Base-by-base conservation (phyloP, 2,797 vertebrate genomes). In the Naso thynnoides region DNA sequence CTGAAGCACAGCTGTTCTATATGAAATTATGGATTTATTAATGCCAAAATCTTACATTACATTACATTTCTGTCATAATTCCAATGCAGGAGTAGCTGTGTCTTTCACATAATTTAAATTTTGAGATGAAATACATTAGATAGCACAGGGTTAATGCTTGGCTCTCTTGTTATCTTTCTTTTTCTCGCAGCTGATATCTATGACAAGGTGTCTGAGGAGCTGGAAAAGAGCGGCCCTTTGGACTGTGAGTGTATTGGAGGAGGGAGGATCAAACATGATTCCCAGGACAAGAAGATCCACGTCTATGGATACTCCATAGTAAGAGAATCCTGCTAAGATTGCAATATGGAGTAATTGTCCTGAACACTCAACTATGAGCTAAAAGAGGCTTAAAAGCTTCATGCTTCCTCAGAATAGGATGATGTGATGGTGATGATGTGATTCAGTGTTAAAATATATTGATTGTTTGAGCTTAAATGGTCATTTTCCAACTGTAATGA, bases 291-390 rank as follows among this genome's bases (percentile, higher is more conserved):
- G 90, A 98, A 95, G 91, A 97, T 99, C 85, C 97, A 98, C 13
- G 95, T 99, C 44, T 99, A 99, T 15, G 98, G 98, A 61, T 98
- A 99, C 88, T 99, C 97, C 29, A 94, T 98, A 95, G 98, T 99
- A 89, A 93, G 92, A 58, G 8, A 27, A 8, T 6, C n/a, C 10
- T n/a, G 13, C 24, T 24, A 11, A 31, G 1, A 15, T 31, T 3
- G 18, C n/a, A n/a, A 16, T 16, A 38, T 15, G 1, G 2, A 31
- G 33, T 36, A 38, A 31, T 16, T 2, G 39, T 55, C 6, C 14
- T 19, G 59, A 44, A 2, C 24, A 60, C 5, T 3, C 21, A 48
- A 29, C 6, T 45, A 1, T 27, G 3, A 44, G 38, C 15, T 52
- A 3, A 45, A 36, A n/a, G 24, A 60, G 16, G 29, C 38, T 21